Percentiles rank a stretch among this genome's conserved stretches.
Conservation (phyloP, 2,113 vertebrate species). For the Promerops cafer region DNA sequence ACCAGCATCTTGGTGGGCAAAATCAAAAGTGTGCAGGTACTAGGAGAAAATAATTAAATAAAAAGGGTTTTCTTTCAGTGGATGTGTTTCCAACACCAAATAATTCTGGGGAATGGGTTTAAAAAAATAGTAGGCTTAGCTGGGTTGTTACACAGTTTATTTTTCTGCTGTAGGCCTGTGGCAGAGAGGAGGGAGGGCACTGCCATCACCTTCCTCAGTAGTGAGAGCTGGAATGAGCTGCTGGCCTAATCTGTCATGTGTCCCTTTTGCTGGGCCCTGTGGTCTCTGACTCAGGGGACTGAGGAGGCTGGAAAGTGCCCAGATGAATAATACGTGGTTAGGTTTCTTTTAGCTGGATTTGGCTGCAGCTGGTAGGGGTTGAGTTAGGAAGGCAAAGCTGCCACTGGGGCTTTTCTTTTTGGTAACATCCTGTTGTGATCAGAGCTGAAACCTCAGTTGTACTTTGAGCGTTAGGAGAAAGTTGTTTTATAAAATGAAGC, state of each 20-base stretch:
- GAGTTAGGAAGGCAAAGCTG: not conserved
- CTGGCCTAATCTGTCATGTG: not conserved
- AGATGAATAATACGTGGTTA: not conserved
- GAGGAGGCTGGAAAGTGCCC: not conserved
- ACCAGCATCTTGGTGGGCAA: too few species aligned
- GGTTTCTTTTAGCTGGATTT: not conserved
- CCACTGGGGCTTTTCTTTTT: not conserved
- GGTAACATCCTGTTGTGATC: rapidly evolving
- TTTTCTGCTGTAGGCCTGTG: not conserved
- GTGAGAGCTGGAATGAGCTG: not conserved
- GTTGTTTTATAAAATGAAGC: not conserved
- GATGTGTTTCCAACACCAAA: not conserved
- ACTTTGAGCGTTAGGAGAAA: not conserved
- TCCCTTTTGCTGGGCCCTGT: not conserved
- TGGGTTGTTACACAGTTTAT: not conserved
- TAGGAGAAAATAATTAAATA: not conserved
- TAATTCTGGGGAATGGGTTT: not conserved
- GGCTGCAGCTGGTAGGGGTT: not conserved
- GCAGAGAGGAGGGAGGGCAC: not conserved
- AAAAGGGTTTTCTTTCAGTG: not conserved
- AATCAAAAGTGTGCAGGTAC: not conserved
- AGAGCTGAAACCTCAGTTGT: not conserved
- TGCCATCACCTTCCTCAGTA: not conserved
- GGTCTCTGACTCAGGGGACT: not conserved
- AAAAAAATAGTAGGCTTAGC: not conserved